Conservation (phyloP, 2,797 vertebrate genomes). For the Cirrhinus mrigala region DNA sequence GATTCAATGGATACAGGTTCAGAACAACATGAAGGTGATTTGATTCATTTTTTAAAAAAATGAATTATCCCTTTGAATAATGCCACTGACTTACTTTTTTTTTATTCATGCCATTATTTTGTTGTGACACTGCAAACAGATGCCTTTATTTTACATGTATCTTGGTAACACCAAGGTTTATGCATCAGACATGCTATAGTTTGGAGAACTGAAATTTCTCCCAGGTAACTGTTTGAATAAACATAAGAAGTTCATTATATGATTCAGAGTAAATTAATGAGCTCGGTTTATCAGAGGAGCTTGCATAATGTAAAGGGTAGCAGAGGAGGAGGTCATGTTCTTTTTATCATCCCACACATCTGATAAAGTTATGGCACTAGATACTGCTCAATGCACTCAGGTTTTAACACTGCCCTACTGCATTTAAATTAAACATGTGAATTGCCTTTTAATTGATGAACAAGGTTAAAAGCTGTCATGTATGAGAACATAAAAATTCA, state of each 20-base stretch:
- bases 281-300: not conserved
- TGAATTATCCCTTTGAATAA: not conserved
- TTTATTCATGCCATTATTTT: not conserved
- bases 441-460: not conserved
- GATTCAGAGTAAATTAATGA: conserved; percentile 3
- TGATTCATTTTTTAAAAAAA: too few species aligned
- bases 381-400: not conserved
- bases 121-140: not conserved
- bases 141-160: not conserved
- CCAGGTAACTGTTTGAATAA: not conserved
- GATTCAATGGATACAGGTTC: too few species aligned
- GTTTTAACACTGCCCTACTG: not conserved
- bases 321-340: conserved; percentile 1
- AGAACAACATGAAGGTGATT: too few species aligned
- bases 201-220: not conserved
- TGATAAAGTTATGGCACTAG: not conserved
- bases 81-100: too few species aligned
- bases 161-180: not conserved
- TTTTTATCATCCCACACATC: not conserved
- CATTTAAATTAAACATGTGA: not conserved
- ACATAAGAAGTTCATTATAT: not conserved
- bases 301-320: not conserved
- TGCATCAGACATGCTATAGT: not conserved
- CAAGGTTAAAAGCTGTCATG: not conserved
- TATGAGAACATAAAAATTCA: not conserved